phyloP scores from a whole-genome alignment of 2,113 vertebrate species.

The Lepidothrix coronata region DNA sequence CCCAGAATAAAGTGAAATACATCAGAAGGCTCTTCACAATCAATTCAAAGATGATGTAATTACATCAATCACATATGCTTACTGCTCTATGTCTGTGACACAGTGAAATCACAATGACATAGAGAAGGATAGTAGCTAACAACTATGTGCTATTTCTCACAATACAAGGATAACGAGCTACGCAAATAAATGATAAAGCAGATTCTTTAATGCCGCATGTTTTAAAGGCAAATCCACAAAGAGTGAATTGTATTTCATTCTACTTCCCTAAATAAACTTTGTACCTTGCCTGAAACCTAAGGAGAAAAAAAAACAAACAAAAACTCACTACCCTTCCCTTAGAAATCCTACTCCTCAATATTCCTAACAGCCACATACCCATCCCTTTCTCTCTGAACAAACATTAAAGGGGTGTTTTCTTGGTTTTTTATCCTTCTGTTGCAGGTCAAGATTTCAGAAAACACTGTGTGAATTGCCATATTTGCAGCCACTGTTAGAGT shows the following conservation, averaged over 20 bases:
- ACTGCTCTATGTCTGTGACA: background rate
- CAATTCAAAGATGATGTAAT: background rate
- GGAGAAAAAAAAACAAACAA: background rate
- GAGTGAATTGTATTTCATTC: background rate
- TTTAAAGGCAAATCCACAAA: background rate
- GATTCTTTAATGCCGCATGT: background rate
- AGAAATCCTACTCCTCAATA: background rate
- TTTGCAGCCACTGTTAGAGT: background rate
- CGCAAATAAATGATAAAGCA: background rate
- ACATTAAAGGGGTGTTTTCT: background rate
- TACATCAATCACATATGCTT: background rate
- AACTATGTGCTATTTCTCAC: background rate
- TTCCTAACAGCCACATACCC: background rate
- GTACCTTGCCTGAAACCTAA: background rate
- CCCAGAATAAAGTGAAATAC: background rate
- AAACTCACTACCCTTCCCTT: background rate
- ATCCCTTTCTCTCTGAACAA: background rate
- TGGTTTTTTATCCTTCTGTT: background rate
- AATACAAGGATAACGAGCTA: background rate
- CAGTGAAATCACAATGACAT: background rate
- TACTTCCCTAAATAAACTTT: background rate
- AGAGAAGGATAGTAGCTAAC: background rate
- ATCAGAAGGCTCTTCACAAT: background rate
- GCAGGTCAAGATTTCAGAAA: background rate
- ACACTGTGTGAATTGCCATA: background rate